These are phyloP conservation scores for Allobates femoralis DNA, from an alignment of 2,797 vertebrate genomes.

Conservation along the genomic window DNA sequence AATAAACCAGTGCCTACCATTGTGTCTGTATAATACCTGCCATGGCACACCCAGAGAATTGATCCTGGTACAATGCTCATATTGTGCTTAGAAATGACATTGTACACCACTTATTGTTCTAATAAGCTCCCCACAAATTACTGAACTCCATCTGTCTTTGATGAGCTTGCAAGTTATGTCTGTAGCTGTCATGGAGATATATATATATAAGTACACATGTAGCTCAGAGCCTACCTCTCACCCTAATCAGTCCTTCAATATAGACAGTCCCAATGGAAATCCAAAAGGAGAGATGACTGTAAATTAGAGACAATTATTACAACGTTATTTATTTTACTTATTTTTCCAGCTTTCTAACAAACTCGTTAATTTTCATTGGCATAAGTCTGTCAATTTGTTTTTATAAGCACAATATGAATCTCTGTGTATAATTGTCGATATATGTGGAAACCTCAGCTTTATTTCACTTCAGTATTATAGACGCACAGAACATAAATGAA, in stretches of 20 bases:
- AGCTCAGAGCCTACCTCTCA: not conserved
- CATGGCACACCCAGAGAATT: too few relatives aligned
- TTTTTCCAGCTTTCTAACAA: not conserved
- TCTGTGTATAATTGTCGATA: not conserved
- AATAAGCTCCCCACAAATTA: too few relatives aligned
- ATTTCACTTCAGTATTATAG: not conserved
- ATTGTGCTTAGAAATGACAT: too few relatives aligned
- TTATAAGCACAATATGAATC: not conserved
- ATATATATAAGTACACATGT: not conserved
- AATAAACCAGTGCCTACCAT: too few relatives aligned
- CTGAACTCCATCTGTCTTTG: not conserved
- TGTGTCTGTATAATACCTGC: too few relatives aligned
- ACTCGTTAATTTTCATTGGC: not conserved
- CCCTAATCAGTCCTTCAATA: not conserved
- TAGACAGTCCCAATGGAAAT: not conserved
- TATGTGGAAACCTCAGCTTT: not conserved
- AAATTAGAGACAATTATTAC: not conserved
- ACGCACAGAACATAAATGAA: not conserved
- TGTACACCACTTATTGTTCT: too few relatives aligned
- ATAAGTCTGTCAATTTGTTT: not conserved
- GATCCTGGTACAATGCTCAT: too few relatives aligned
- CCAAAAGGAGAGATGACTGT: not conserved
- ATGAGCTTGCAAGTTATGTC: not conserved
- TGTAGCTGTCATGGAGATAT: not conserved
- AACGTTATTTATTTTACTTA: not conserved